Evolutionary conservation across 37 sponge, comb jelly and placozoan genomes (phyloP).

Genomic region (Oscarella lobularis): DNA sequence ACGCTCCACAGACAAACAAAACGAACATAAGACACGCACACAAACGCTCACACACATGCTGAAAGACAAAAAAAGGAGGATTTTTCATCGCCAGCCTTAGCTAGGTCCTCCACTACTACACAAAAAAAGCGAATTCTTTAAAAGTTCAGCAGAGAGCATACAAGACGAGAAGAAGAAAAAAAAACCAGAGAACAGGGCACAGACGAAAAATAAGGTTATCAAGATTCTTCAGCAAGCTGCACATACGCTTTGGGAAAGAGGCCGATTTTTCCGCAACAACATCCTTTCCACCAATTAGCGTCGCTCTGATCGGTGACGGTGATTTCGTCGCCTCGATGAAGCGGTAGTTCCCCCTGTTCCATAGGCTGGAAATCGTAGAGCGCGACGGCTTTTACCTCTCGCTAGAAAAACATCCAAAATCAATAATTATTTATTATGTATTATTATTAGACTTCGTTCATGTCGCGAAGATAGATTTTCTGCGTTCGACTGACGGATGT

Average conservation of each 20-base stretch:
- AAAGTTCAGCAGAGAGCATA: too few relatives aligned
- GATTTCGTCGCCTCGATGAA: slow-evolving; percentile 14
- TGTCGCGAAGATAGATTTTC: slow-evolving; percentile 16
- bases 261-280: background rate
- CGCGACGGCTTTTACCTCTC: background rate
- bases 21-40: too few relatives aligned
- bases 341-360: slow-evolving; percentile 17
- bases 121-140: too few relatives aligned
- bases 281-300: slow-evolving; percentile 25
- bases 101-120: too few relatives aligned
- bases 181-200: too few relatives aligned
- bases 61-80: too few relatives aligned
- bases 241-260: background rate
- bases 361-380: slow-evolving; percentile 20
- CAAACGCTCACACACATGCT: too few relatives aligned
- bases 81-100: too few relatives aligned
- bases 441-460: slow-evolving; percentile 1
- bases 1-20: too few relatives aligned
- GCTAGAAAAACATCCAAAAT: background rate
- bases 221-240: background rate
- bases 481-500: slow-evolving; percentile 9
- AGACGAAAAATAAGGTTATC: too few relatives aligned
- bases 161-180: too few relatives aligned
- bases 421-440: background rate
- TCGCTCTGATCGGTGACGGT: slow-evolving; percentile 14